These are phyloP conservation scores for Babyrousa celebensis DNA, from an alignment of 2,797 vertebrate species.

Conservation along the genomic window DNA sequence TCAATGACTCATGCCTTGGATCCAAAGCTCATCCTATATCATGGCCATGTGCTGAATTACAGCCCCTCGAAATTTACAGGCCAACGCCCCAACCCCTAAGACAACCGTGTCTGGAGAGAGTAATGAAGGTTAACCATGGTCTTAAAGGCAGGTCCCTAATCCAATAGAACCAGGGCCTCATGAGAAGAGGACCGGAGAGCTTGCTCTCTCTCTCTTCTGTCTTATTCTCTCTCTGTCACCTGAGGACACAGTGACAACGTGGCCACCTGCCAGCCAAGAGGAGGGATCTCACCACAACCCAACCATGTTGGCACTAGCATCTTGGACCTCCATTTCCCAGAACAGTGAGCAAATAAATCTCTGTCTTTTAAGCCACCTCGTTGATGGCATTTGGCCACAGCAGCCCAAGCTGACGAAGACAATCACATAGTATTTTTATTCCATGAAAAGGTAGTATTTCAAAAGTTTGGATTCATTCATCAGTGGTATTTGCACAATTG, in stretches of 20 bases:
- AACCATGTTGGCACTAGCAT: fast-evolving
- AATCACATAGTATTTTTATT: background rate
- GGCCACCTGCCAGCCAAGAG: too few species aligned
- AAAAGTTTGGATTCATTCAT: background rate
- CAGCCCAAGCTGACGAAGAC: background rate
- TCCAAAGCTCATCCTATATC: background rate
- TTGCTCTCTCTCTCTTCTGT: too few species aligned
- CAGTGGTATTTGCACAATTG: background rate
- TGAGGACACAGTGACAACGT: background rate
- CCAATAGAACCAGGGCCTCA: too few species aligned
- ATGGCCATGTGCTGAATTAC: background rate
- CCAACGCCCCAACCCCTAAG: background rate
- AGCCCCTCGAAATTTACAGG: background rate
- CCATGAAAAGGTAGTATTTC: background rate
- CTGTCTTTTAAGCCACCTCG: background rate
- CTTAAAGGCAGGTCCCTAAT: too few species aligned
- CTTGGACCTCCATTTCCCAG: background rate
- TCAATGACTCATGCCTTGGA: background rate
- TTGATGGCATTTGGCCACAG: background rate
- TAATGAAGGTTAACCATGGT: background rate
- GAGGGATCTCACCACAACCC: background rate
- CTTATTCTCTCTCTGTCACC: too few species aligned
- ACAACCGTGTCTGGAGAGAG: background rate
- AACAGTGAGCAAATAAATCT: background rate
- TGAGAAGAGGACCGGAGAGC: background rate